phyloP scores from a whole-genome alignment of 2,888 invertebrate species.

The Oscheius sp. region DNA sequence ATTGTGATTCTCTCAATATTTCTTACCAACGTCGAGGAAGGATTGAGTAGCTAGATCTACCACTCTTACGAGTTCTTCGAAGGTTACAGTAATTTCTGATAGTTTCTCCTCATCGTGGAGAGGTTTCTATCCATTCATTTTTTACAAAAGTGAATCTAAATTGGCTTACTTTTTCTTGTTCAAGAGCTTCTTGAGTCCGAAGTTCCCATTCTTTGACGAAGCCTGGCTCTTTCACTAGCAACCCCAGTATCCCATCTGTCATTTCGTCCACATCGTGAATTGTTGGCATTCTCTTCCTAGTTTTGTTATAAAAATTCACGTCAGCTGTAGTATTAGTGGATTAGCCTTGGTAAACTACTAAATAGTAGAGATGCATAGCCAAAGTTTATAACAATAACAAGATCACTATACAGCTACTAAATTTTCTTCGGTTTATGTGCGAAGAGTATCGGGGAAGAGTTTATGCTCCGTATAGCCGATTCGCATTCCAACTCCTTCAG shows the following conservation, averaged over 20 bases:
- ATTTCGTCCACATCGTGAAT: conserved; percentile 1
- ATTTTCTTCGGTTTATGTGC: too few relatives aligned
- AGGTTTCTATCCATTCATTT: neutral
- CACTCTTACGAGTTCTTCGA: conserved; percentile 7
- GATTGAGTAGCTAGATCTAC: conserved; percentile 9
- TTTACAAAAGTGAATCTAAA: neutral
- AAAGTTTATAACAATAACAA: conserved; percentile 7
- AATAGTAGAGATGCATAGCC: neutral
- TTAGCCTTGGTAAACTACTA: neutral
- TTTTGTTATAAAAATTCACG: neutral
- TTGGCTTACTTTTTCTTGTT: neutral
- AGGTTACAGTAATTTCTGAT: neutral
- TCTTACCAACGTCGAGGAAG: conserved; percentile 11
- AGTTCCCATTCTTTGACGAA: conserved; percentile 1
- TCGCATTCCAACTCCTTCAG: conserved; percentile 94
- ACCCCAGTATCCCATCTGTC: conserved; percentile 8
- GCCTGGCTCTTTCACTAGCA: neutral
- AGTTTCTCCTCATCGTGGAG: neutral
- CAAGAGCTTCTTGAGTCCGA: neutral
- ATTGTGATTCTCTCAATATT: neutral
- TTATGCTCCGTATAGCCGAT: conserved; percentile 67
- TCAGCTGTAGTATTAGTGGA: neutral
- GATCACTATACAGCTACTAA: conserved; percentile 6
- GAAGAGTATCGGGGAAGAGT: conserved; percentile 55
- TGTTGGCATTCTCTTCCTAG: neutral